Evolutionary conservation across 2,888 invertebrate genomes (phyloP), one percentile per base, ranked within the genome.

Genomic region (Fissipunctia ypsillon): DNA sequence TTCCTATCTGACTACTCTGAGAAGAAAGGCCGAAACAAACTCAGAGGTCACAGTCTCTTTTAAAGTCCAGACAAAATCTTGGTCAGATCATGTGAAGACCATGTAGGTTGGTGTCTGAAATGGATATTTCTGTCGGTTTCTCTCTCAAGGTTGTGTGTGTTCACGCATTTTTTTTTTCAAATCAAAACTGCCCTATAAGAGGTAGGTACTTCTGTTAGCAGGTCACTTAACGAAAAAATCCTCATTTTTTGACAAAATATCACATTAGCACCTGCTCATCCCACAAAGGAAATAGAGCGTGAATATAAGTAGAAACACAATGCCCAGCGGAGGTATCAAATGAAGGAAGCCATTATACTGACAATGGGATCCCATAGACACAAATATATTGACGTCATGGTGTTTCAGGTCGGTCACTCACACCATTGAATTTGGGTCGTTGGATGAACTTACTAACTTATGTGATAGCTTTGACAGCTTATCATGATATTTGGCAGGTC

Each of bases 301-400:
- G 5, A 81, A 81, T 81, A 81, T 81, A 81, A 68, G 63, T 25
- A 43, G 22, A 66, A 45, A 64, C 59, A 70, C 67, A 81, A 81
- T 54, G 60, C 41, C n/a, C 28, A 43, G 14, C n/a, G 19, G 19
- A 50, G 65, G 76, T 64, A 70, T 84, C 68, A 76, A 71, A 79
- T 76, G 71, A 64, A 64, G 57, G 64, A 60, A 25, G n/a, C 68
- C 75, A 81, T 84, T 84, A 69, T n/a, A 48, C 31, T 71, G 50
- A 79, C 76, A 84, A 84, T 84, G 60, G 73, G 14, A n/a, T 52
- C 22, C 41, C 56, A 69, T 69, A 75, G 70, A 69, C 65, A 41
- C 56, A 43, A 57, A 73, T 75, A 75, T 66, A 76, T 69, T 67
- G 70, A 60, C 59, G n/a, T n/a, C n/a, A 66, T n/a, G 28, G 43